phyloP scores from a whole-genome alignment of 2,888 invertebrate genomes.

The Beris morrisii region DNA sequence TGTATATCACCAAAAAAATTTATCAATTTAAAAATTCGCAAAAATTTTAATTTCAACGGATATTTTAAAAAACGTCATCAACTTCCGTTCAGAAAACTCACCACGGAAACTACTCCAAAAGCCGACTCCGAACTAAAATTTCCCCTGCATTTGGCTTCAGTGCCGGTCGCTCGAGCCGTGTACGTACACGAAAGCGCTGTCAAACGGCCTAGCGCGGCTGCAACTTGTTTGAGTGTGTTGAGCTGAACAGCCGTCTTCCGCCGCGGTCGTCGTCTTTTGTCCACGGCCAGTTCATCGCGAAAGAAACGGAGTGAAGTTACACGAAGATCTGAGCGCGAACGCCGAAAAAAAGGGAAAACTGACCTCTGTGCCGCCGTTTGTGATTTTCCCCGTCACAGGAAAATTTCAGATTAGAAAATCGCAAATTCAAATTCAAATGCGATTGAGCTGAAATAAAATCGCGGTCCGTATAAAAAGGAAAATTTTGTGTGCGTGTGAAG shows the following conservation, averaged over 20 bases:
- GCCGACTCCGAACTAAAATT: background rate
- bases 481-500: background rate
- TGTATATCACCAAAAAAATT: no score
- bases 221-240: constrained; percentile 2
- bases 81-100: constrained; percentile 8
- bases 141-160: constrained; percentile 11
- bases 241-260: background rate
- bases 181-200: constrained; percentile 15
- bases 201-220: constrained; percentile 5
- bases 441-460: no score
- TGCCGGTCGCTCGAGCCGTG: background rate
- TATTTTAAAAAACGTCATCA: no score
- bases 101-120: background rate
- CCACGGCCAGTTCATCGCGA: background rate
- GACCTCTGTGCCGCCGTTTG: constrained; percentile 9
- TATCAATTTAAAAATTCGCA: no score
- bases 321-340: no score
- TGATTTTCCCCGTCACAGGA: constrained; percentile 11
- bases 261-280: constrained; percentile 4
- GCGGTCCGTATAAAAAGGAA: background rate
- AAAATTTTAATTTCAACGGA: no score
- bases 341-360: constrained; percentile 5
- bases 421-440: background rate
- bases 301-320: background rate
- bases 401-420: constrained; percentile 7